Conservation (phyloP, 2,888 invertebrate genomes). For the Lymantria dispar region DNA sequence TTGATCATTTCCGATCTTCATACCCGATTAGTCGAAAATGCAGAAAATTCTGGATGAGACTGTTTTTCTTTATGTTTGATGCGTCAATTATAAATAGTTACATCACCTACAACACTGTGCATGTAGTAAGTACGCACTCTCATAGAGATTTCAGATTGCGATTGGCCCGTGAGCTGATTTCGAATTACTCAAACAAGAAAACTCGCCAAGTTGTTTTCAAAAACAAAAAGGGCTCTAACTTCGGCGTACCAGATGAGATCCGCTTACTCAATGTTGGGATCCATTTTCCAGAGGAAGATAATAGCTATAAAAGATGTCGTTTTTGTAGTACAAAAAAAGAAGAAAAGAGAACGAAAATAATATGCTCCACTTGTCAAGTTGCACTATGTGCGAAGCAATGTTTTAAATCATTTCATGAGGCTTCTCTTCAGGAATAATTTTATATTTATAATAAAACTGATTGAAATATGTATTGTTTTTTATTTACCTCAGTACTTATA, state of each 20-base stretch:
- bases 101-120: conserved; percentile 5
- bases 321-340: conserved; percentile 37
- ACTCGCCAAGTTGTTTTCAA: conserved; percentile 23
- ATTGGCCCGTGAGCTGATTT: background rate
- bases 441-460: background rate
- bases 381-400: conserved; percentile 12
- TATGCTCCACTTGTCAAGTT: conserved; percentile 3
- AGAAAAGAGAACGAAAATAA: conserved; percentile 22
- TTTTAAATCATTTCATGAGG: conserved; percentile 1
- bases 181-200: conserved; percentile 9
- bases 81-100: conserved; percentile 12
- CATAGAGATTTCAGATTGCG: conserved; percentile 6
- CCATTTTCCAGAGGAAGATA: conserved; percentile 35
- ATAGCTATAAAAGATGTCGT: conserved; percentile 36
- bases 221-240: conserved; percentile 10
- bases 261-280: conserved; percentile 35
- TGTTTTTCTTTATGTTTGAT: conserved; percentile 3
- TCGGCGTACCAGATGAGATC: conserved; percentile 40
- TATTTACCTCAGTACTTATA: background rate
- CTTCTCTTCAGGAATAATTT: conserved; percentile 1
- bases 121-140: background rate
- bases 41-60: conserved; percentile 1
- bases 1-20: conserved; percentile 11
- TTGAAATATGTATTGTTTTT: background rate
- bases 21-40: conserved; percentile 1